A percentile compares a stretch with the other conserved stretches of the same genome.
Evolutionary conservation across 2,113 vertebrate species (phyloP).

Genomic region (Caranx melampygus): DNA sequence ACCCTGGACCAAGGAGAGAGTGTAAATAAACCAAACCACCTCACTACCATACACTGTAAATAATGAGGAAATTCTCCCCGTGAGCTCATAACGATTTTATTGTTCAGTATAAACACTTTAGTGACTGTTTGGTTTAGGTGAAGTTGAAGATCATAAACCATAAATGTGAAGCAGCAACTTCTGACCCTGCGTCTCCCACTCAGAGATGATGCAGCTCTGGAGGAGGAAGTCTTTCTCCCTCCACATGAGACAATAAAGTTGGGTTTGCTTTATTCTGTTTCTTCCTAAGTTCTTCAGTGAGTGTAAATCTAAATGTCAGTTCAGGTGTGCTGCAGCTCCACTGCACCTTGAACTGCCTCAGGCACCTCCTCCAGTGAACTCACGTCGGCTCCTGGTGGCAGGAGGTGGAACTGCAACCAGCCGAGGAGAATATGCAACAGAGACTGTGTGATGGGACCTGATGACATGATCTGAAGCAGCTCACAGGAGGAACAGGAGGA

Average conservation of each 20-base stretch:
- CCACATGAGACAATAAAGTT: no score
- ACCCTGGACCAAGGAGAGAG: no score
- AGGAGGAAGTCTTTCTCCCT: no score
- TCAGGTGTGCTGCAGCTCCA: slow-evolving; percentile 36
- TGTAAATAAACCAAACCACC: no score
- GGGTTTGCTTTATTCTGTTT: no score
- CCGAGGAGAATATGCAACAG: not conserved
- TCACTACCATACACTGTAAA: not conserved
- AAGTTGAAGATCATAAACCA: not conserved
- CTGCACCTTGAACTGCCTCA: slow-evolving; percentile 20
- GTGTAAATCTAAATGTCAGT: not conserved
- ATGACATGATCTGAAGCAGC: not conserved
- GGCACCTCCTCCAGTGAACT: slow-evolving; percentile 60
- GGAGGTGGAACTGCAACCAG: slow-evolving; percentile 52
- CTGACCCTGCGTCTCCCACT: not conserved
- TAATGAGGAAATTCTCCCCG: not conserved
- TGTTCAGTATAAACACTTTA: slow-evolving; percentile 17
- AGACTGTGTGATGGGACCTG: not conserved
- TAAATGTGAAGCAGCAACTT: not conserved
- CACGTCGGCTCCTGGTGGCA: slow-evolving; percentile 80
- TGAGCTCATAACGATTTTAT: no score
- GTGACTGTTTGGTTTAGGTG: slow-evolving; percentile 12
- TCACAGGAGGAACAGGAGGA: not conserved
- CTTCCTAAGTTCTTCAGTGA: no score
- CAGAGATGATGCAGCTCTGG: no score